Evolutionary conservation across 2,888 invertebrate species (phyloP).

Genomic region (Nomada fucata): DNA sequence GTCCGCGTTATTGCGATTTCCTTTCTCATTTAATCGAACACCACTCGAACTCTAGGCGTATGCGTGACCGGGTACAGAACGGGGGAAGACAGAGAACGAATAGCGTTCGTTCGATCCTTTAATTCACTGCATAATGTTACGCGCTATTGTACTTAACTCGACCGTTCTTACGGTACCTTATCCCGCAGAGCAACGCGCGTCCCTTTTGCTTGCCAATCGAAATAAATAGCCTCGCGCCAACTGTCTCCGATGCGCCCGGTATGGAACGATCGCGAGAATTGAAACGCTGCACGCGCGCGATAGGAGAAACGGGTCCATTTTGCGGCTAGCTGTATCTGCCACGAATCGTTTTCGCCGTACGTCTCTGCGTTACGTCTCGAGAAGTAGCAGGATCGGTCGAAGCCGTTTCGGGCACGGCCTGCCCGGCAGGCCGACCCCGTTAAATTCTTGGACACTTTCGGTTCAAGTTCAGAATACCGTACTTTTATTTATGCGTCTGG

Average conservation of each 20-base stretch:
- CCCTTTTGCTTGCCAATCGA: slow-evolving; percentile 30
- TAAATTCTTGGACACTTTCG: background rate
- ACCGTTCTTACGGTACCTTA: slow-evolving; percentile 60
- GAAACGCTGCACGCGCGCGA: slow-evolving; percentile 12
- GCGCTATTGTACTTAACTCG: slow-evolving; percentile 67
- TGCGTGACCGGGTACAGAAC: background rate
- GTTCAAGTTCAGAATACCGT: background rate
- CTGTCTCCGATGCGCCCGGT: slow-evolving; percentile 36
- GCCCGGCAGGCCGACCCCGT: background rate
- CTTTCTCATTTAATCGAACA: slow-evolving; percentile 52
- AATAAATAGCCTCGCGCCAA: slow-evolving; percentile 37
- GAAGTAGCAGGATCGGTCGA: background rate
- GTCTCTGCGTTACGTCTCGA: background rate
- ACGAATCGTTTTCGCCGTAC: background rate
- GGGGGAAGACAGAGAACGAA: background rate
- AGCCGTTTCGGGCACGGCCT: background rate
- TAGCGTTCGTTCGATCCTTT: slow-evolving; percentile 34
- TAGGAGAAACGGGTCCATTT: slow-evolving; percentile 31
- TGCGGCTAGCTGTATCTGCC: background rate
- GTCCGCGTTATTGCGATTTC: background rate
- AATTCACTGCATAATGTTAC: slow-evolving; percentile 65
- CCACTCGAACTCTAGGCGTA: slow-evolving; percentile 11
- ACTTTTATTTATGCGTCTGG: background rate
- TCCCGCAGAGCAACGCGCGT: background rate
- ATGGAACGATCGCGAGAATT: slow-evolving; percentile 46